Evolutionary conservation across 2,113 vertebrate genomes (phyloP).

Genomic region (Amphiprion ocellaris): DNA sequence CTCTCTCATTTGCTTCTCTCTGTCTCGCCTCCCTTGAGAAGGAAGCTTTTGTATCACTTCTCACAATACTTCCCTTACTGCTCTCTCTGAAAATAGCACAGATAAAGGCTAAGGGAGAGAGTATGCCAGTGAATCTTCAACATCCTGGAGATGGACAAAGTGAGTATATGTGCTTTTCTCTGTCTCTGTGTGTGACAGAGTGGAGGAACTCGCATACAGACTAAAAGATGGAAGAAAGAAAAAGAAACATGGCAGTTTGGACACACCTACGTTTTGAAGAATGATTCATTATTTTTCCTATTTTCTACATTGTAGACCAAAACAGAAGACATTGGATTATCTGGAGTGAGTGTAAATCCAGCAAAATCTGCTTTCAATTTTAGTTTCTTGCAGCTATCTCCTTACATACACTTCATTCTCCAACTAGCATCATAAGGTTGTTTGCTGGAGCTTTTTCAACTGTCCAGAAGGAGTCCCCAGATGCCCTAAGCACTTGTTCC

Average conservation of each 20-base stretch:
- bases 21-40: slow-evolving; percentile 42
- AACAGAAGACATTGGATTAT: too few relatives aligned
- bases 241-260: not conserved
- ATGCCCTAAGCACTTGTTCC: too few relatives aligned
- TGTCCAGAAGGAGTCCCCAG: too few relatives aligned
- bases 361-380: too few relatives aligned
- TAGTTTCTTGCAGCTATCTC: too few relatives aligned
- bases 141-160: slow-evolving; percentile 47
- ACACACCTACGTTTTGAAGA: too few relatives aligned
- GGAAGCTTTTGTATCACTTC: slow-evolving; percentile 65
- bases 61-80: slow-evolving; percentile 62
- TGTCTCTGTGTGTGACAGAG: not conserved
- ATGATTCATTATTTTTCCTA: too few relatives aligned
- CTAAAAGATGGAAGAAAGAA: slow-evolving; percentile 8
- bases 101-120: slow-evolving; percentile 44
- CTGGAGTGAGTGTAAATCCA: too few relatives aligned
- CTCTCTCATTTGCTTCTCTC: slow-evolving; percentile 19
- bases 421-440: too few relatives aligned
- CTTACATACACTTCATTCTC: too few relatives aligned
- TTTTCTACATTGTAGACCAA: too few relatives aligned
- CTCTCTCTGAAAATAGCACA: slow-evolving; percentile 60
- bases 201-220: not conserved
- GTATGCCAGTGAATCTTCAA: slow-evolving; percentile 34
- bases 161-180: slow-evolving; percentile 24
- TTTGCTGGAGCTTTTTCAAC: too few relatives aligned